phyloP scores from a whole-genome alignment of 2,888 invertebrate species.

The Leucoptera coffeella region DNA sequence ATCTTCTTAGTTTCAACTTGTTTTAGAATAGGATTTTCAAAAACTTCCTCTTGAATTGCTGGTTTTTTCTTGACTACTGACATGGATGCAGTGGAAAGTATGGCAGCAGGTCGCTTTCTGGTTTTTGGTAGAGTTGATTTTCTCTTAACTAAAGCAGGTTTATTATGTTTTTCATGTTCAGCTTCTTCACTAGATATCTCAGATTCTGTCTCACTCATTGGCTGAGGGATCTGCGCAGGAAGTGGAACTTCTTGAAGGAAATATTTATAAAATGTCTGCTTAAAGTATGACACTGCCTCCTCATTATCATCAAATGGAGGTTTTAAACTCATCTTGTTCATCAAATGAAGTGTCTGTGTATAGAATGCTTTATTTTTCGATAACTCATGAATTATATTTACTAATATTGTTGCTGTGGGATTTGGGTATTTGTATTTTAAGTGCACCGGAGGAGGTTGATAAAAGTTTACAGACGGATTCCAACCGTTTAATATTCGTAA shows the following conservation, averaged over 20 bases:
- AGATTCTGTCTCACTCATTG: constrained; percentile 29
- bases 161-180: constrained; percentile 12
- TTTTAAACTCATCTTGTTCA: constrained; percentile 91
- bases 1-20: constrained; percentile 43
- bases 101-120: constrained; percentile 18
- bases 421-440: constrained; percentile 77
- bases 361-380: constrained; percentile 77
- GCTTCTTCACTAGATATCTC: constrained; percentile 36
- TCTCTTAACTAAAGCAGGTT: constrained; percentile 20
- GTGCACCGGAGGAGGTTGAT: constrained; percentile 70
- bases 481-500: constrained; percentile 31
- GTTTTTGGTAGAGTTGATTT: constrained; percentile 27
- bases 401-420: constrained; percentile 63
- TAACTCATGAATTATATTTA: constrained; percentile 73
- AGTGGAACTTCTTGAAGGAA: constrained; percentile 18
- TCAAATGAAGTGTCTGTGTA: constrained; percentile 78
- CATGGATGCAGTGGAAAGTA: constrained; percentile 15
- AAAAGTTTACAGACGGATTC: constrained; percentile 56
- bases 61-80: constrained; percentile 19
- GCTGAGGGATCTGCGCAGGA: constrained; percentile 11
- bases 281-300: constrained; percentile 20
- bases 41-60: constrained; percentile 25
- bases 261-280: constrained; percentile 21
- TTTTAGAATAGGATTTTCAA: constrained; percentile 24
- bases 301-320: constrained; percentile 66